Percentiles rank a stretch among this genome's conserved stretches.
These are phyloP conservation scores for Podarcis cretensis DNA, from an alignment of 2,113 vertebrate species.

Conservation along the genomic window DNA sequence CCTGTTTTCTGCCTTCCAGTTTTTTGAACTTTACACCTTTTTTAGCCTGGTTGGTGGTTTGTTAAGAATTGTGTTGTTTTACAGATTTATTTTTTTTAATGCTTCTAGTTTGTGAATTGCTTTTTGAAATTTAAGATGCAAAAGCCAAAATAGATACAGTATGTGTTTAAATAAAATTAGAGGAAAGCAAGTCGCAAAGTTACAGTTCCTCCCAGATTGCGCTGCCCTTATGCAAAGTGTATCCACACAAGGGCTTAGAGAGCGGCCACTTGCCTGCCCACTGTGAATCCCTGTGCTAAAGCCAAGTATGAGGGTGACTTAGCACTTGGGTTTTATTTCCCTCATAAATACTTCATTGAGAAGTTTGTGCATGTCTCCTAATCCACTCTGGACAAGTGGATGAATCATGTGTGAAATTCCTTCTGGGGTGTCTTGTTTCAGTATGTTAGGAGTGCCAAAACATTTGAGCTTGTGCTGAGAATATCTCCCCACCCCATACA, in stretches of 20 bases:
- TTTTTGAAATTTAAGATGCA: background rate
- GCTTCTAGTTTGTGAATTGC: background rate
- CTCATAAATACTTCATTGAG: constrained; percentile 18
- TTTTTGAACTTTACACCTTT: background rate
- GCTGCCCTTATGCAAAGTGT: background rate
- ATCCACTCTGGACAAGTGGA: background rate
- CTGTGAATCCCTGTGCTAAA: background rate
- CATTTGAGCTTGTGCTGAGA: background rate
- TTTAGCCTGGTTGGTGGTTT: background rate
- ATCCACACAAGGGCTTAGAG: background rate
- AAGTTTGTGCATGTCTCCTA: background rate
- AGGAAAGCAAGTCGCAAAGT: background rate
- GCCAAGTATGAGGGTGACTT: background rate
- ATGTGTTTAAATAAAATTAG: background rate
- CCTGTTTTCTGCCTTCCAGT: background rate
- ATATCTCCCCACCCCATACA: background rate
- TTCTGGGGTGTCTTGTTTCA: constrained; percentile 25
- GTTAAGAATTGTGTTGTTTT: background rate
- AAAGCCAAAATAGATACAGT: background rate
- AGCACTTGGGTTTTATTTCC: background rate
- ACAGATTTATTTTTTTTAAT: background rate
- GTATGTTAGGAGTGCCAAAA: constrained; percentile 31
- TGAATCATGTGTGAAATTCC: background rate
- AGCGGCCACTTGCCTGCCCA: background rate
- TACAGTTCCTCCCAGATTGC: background rate